Evolutionary conservation across 2,888 invertebrate genomes (phyloP), one percentile per base, ranked within the genome.

Genomic region (Mylabris sibirica): DNA sequence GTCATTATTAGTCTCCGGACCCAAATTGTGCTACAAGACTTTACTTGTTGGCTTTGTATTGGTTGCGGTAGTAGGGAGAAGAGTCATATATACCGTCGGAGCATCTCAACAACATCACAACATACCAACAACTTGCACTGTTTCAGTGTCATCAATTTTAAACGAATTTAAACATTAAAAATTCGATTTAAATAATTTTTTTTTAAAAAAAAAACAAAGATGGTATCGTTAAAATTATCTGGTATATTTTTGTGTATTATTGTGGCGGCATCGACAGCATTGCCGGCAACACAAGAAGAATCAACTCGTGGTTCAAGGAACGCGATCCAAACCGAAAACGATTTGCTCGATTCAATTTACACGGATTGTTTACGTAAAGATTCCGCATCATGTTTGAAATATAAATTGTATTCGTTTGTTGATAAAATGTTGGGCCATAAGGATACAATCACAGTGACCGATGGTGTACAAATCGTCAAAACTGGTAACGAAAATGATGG

Each of bases 371-470:
- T 93, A 73, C 89, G 91, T 79, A 95, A 94, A 85, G 94, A 94
- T 81, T 93, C 94, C 34, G 90, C 93, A 76, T 91, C 92, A 84
- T 95, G 95, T 84, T 90, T 95, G 79, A 95, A 94, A 84, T 93
- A 93, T 87, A 95, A 94, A 83, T 90, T 95, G 81, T 93, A 94
- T 87, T 91, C 93, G 24, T 94, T 92, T 85, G 93, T 95, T 76
- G 95, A 95, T 87, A 94, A 94, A 85, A 92, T 93, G 87, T 87
- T 94, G 69, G 91, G 91, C 62, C 91, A 92, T 77, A 93, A 93
- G 83, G 94, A 95, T 80, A 90, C 90, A 71, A 93, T 94, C 80
- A 90, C 92, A 9, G 84, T 95, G 59, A 91, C 93, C 67, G 94
- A 95, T 76, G 95, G 95, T 66, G 93, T 95, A 63, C 94, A 94